Percentiles rank a stretch among this genome's conserved stretches.
phyloP scores from a whole-genome alignment of 2,113 vertebrate species.

The Cyprinus carpio region DNA sequence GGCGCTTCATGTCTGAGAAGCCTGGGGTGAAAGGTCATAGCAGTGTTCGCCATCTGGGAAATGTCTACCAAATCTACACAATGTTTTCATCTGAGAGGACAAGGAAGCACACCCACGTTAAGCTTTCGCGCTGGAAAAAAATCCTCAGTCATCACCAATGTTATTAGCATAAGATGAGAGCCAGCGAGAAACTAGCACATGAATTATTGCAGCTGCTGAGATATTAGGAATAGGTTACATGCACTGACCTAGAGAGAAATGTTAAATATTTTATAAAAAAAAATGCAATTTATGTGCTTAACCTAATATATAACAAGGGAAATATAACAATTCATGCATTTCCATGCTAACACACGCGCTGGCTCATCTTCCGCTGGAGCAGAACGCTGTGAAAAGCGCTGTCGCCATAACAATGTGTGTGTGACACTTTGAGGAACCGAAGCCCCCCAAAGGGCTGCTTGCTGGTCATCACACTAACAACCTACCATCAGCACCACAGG shows the following conservation, averaged over 20 bases:
- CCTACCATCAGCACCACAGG: slow-evolving; percentile 51
- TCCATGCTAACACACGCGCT: background rate
- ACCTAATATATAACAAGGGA: background rate
- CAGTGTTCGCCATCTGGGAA: slow-evolving; percentile 42
- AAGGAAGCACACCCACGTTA: slow-evolving; percentile 31
- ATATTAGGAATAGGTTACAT: slow-evolving; percentile 23
- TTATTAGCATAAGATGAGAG: slow-evolving; percentile 37
- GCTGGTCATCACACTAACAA: slow-evolving; percentile 41
- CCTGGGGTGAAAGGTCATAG: slow-evolving; percentile 43
- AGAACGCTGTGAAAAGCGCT: background rate
- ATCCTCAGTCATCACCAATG: background rate
- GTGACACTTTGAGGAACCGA: background rate
- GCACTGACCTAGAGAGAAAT: background rate
- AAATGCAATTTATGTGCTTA: background rate
- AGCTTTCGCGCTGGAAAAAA: background rate
- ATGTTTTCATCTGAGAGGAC: background rate
- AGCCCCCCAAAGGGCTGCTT: slow-evolving; percentile 26
- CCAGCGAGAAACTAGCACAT: background rate
- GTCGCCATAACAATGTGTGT: slow-evolving; percentile 48
- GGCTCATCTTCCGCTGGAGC: background rate
- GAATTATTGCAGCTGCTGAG: background rate
- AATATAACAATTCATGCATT: background rate
- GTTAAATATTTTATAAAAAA: background rate
- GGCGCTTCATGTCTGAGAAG: slow-evolving; percentile 50
- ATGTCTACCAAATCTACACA: slow-evolving; percentile 4